These are phyloP conservation scores for Nothocercus julius DNA, from an alignment of 2,113 vertebrate species.

Conservation along the genomic window DNA sequence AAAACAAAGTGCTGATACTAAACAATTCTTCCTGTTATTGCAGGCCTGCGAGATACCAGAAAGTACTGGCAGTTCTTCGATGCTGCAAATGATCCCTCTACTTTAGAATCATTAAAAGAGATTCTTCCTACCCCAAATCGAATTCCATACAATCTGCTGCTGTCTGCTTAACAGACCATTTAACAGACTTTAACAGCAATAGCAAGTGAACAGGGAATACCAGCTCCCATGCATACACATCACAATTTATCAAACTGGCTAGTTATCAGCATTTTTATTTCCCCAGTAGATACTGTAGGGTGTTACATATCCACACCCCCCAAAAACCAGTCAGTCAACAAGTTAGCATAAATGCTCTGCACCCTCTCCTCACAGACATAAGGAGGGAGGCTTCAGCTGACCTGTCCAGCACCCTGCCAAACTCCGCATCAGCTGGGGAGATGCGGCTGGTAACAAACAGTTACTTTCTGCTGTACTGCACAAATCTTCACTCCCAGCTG, in stretches of 20 bases:
- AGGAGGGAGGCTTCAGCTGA: background rate
- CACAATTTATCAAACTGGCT: background rate
- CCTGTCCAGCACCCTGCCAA: background rate
- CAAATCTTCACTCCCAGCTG: background rate
- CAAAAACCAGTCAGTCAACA: background rate
- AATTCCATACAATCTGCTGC: background rate
- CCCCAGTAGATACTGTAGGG: background rate
- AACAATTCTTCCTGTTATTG: background rate
- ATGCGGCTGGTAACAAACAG: background rate
- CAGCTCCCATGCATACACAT: background rate
- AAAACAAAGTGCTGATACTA: background rate
- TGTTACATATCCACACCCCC: background rate
- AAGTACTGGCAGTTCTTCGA: background rate
- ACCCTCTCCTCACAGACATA: background rate
- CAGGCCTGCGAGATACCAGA: background rate
- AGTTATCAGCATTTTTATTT: background rate
- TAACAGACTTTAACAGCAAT: background rate
- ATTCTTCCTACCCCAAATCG: background rate
- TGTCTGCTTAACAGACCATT: background rate
- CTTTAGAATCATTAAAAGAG: constrained; percentile 42
- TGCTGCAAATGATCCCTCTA: background rate
- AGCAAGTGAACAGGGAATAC: background rate
- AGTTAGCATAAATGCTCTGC: background rate
- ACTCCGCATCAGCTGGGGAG: background rate
- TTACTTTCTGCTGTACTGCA: rapidly evolving